phyloP scores from a whole-genome alignment of 2,113 vertebrate genomes.

The Myodes glareolus region DNA sequence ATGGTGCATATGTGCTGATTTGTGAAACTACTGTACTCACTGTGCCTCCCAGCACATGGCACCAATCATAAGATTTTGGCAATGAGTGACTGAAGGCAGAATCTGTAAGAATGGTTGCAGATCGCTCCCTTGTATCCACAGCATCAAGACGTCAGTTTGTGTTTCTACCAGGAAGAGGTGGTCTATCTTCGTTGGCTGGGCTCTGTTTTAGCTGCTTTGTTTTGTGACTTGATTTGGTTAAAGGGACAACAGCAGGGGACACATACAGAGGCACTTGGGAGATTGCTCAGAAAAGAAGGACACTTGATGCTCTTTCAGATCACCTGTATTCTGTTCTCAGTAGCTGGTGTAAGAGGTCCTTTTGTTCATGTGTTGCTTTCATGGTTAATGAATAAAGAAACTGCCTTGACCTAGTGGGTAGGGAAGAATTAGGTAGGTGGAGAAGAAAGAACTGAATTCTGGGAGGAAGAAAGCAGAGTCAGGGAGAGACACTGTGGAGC shows the following conservation, averaged over 20 bases:
- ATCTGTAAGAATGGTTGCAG: not conserved
- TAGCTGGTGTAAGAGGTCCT: too few species aligned
- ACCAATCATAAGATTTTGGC: not conserved
- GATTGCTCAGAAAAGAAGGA: not conserved
- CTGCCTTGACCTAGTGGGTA: too few species aligned
- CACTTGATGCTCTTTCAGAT: not conserved
- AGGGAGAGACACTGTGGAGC: too few species aligned
- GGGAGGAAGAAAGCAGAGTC: too few species aligned
- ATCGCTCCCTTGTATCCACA: not conserved
- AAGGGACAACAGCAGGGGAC: not conserved
- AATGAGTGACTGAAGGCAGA: not conserved
- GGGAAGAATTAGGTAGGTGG: too few species aligned
- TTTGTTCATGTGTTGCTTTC: too few species aligned
- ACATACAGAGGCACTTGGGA: not conserved
- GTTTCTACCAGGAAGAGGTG: not conserved
- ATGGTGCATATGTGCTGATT: not conserved
- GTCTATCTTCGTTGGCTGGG: not conserved
- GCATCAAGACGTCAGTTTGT: too few species aligned
- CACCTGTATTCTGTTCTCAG: not conserved
- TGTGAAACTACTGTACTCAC: not conserved
- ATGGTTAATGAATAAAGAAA: too few species aligned
- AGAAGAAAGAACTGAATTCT: too few species aligned
- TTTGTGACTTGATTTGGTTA: not conserved
- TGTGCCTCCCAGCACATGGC: not conserved
- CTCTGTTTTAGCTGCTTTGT: not conserved